Evolutionary conservation across 2,113 vertebrate species (phyloP), one percentile per base, ranked within the genome.

Genomic region (Rhadina sibilatrix): DNA sequence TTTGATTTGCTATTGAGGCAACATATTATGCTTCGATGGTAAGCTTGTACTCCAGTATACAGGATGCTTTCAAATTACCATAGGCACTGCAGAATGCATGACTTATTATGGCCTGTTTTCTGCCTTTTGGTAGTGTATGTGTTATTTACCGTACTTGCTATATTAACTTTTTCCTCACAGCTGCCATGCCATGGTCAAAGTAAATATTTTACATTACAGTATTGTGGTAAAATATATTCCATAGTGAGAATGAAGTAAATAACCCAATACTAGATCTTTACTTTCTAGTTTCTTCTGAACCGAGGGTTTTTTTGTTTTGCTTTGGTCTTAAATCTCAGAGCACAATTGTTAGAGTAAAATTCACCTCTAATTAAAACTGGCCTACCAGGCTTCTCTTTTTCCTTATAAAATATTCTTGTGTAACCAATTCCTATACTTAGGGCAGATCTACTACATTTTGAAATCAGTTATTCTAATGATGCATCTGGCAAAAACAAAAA

Each of bases 291-390:
- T 85, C 53, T 74, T 77, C 9, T n/a, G 47, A 90, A 81, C 57
- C 54, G 40, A 72, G 30, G 44, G 4, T 0, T 5, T 11, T 37
- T 47, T 84, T 70, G 10, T 56, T 87, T 88, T 83, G 15, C 56
- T 93, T 78, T 70, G 25, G 20, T 86, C 59, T 78, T 89, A 92
- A 94, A 84, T 77, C 42, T 89, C 57, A 84, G 35, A 65, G 60
- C 19, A 82, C 20, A 4, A 33, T 24, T 86, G 47, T 12, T 68
- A 57, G 82, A 77, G 49, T 66, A 86, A 93, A 96, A 93, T 81
- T 88, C 42, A 91, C 46, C 38, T 85, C 66, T 75, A 96, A 90
- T 92, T 97, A 95, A 96, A 96, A 77, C 22, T 68, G 42, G 42
- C 56, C 90, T 87, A 89, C 63, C 57, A 82, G 52, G n/a, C 56